These are phyloP conservation scores for Columba guinea DNA, from an alignment of 2,797 vertebrate species.

Conservation along the genomic window DNA sequence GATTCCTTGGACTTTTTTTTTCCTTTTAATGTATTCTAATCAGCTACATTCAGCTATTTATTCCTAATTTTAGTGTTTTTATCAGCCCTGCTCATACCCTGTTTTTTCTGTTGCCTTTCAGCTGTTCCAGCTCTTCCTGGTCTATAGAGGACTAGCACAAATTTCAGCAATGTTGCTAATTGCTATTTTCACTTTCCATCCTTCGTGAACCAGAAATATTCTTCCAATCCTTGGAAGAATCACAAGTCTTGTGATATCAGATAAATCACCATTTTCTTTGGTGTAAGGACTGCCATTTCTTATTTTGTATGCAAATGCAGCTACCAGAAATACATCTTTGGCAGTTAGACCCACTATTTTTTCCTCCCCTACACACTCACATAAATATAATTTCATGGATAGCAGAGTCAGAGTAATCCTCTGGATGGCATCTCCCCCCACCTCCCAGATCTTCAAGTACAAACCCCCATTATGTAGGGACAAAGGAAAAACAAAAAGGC, in stretches of 20 bases:
- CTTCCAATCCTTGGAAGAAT: neutral
- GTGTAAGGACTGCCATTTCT: neutral
- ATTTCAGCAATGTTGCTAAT: constrained; percentile 14
- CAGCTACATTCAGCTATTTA: neutral
- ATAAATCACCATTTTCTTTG: neutral
- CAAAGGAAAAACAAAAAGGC: fast-evolving
- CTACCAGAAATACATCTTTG: neutral
- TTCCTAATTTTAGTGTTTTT: neutral
- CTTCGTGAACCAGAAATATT: neutral
- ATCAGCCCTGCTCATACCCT: neutral
- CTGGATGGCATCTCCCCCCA: neutral
- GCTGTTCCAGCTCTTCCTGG: neutral
- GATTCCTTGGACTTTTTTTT: neutral
- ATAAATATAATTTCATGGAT: neutral
- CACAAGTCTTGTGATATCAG: neutral
- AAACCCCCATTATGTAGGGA: neutral
- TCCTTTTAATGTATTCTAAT: neutral
- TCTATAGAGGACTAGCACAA: neutral
- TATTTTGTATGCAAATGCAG: neutral
- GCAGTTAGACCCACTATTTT: neutral
- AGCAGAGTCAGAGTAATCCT: neutral
- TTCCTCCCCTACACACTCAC: neutral
- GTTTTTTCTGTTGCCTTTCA: neutral
- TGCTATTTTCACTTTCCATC: neutral
- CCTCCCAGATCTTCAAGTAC: neutral